These are phyloP conservation scores for Otus sunia DNA, from an alignment of 2,113 vertebrate genomes.

Conservation along the genomic window DNA sequence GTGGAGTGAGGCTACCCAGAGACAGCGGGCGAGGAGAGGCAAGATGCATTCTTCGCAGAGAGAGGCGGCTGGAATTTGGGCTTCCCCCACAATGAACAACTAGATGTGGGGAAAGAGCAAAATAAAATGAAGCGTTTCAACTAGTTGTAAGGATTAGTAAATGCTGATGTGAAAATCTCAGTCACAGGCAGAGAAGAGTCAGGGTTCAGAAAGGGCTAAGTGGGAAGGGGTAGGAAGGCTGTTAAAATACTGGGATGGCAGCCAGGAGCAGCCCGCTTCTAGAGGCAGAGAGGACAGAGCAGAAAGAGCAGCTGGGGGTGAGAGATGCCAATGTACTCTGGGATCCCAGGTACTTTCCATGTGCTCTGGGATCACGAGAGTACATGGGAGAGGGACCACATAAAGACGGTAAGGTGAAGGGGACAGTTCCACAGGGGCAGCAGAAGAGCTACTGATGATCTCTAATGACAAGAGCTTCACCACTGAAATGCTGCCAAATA, in stretches of 20 bases:
- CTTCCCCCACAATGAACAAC: background rate
- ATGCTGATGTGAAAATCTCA: background rate
- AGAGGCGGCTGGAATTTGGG: background rate
- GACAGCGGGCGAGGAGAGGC: fast-evolving
- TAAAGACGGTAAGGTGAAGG: fast-evolving
- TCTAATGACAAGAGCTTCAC: background rate
- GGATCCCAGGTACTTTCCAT: background rate
- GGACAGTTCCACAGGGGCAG: background rate
- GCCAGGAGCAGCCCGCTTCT: background rate
- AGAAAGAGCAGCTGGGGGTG: background rate
- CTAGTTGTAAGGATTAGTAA: background rate
- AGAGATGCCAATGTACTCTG: background rate
- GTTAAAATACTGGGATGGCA: background rate
- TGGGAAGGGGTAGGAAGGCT: background rate
- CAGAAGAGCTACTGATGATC: background rate
- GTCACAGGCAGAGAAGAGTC: background rate
- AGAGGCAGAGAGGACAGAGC: background rate
- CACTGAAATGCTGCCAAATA: background rate
- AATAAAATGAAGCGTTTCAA: background rate
- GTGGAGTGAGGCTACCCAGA: background rate
- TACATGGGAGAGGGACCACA: background rate
- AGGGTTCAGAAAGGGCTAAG: background rate
- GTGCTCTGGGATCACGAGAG: background rate
- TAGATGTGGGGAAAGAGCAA: background rate
- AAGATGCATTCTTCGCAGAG: background rate